phyloP scores from a whole-genome alignment of 2,888 invertebrate genomes.

The Himalopsyche japonica region DNA sequence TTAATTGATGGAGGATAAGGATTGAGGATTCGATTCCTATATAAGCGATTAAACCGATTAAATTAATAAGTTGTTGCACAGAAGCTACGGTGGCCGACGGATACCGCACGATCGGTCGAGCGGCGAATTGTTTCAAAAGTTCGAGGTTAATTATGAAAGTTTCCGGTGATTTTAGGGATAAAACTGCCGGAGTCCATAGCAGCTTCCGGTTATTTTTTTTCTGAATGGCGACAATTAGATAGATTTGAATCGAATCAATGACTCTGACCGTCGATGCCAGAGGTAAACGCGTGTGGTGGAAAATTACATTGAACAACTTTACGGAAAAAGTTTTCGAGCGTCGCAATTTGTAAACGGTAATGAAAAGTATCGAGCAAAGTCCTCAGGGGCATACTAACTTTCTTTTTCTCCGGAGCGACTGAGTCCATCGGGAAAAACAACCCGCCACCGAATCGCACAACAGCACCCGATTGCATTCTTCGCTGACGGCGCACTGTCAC shows the following conservation, averaged over 20 bases:
- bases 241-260: background rate
- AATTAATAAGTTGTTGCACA: background rate
- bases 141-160: slow-evolving; percentile 18
- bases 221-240: background rate
- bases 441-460: slow-evolving; percentile 41
- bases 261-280: background rate
- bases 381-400: slow-evolving; percentile 40
- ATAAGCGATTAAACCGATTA: background rate
- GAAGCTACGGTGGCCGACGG: background rate
- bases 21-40: background rate
- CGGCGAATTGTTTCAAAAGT: slow-evolving; percentile 12
- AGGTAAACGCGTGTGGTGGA: background rate
- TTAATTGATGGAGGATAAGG: background rate
- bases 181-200: slow-evolving; percentile 11
- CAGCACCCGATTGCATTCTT: slow-evolving; percentile 40
- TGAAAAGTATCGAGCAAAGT: slow-evolving; percentile 33
- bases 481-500: slow-evolving; percentile 25
- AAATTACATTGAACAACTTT: background rate
- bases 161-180: slow-evolving; percentile 10
- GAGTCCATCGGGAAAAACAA: slow-evolving; percentile 41
- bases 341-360: slow-evolving; percentile 18
- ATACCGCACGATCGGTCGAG: background rate
- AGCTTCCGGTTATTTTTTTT: background rate
- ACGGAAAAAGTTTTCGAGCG: slow-evolving; percentile 5
- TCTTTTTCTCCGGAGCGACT: slow-evolving; percentile 41